Conservation (phyloP, 2,888 invertebrate species). For the Pediacus dermestoides region DNA sequence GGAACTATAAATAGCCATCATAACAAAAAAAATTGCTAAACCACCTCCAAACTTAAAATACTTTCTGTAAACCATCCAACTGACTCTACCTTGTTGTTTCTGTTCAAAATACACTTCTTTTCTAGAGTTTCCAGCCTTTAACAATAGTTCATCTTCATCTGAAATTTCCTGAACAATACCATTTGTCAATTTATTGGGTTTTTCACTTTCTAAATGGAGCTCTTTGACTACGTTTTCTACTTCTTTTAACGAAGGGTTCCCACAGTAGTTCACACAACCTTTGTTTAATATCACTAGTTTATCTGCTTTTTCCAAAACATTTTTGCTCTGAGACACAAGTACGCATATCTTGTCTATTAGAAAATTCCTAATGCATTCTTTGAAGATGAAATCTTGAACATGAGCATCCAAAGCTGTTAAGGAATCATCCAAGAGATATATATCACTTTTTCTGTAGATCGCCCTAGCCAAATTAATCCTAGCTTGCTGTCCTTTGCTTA, state of each 20-base stretch:
- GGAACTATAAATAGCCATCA: conserved; percentile 23
- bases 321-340: conserved; percentile 69
- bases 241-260: conserved; percentile 38
- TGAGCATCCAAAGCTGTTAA: conserved; percentile 85
- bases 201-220: too few relatives aligned
- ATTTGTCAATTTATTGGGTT: conserved; percentile 30
- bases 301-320: conserved; percentile 55
- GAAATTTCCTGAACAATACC: conserved; percentile 44
- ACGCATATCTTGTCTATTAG: conserved; percentile 65
- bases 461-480: conserved; percentile 81
- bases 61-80: conserved; percentile 31
- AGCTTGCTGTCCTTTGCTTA: conserved; percentile 80
- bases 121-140: conserved; percentile 11
- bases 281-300: conserved; percentile 39
- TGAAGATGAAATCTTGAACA: conserved; percentile 80
- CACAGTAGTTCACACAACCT: conserved; percentile 55
- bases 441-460: conserved; percentile 75
- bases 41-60: conserved; percentile 36
- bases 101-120: conserved; percentile 35
- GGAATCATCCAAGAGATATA: conserved; percentile 84
- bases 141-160: conserved; percentile 33
- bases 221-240: conserved; percentile 32
- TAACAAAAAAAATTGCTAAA: conserved; percentile 21
- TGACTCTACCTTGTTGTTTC: conserved; percentile 34
- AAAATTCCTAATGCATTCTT: conserved; percentile 64